phyloP scores from a whole-genome alignment of 2,888 invertebrate species.

The Pherbina coryleti region DNA sequence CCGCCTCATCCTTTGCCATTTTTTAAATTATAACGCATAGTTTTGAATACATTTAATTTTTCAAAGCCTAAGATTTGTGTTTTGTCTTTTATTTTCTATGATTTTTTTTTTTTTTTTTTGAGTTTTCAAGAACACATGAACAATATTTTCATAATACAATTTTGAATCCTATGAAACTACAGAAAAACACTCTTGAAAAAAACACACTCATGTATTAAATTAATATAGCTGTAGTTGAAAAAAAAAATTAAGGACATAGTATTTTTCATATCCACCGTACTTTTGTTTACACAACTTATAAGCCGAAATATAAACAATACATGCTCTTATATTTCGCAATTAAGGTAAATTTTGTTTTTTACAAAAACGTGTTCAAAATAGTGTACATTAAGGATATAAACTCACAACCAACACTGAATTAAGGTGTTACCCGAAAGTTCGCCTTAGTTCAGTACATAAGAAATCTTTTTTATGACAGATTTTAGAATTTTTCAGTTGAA shows the following conservation, averaged over 20 bases:
- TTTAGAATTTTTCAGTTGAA: neutral
- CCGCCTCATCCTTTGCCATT: neutral
- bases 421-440: no score
- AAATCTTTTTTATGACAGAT: neutral
- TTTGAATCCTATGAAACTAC: neutral
- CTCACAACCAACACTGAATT: no score
- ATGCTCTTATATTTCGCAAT: no score
- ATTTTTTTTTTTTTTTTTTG: neutral
- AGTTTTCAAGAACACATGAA: neutral
- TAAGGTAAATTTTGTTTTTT: no score
- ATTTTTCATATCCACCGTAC: neutral
- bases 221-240: no score
- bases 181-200: neutral
- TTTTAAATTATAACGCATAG: neutral
- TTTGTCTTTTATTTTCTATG: neutral
- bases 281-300: neutral
- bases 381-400: no score
- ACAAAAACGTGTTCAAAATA: no score
- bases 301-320: neutral
- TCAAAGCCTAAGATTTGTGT: neutral
- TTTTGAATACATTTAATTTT: constrained; percentile 7
- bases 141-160: neutral
- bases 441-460: no score
- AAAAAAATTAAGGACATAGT: neutral
- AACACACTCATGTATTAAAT: no score